Conservation (phyloP, 2,113 vertebrate species). For the Elephas maximus region DNA sequence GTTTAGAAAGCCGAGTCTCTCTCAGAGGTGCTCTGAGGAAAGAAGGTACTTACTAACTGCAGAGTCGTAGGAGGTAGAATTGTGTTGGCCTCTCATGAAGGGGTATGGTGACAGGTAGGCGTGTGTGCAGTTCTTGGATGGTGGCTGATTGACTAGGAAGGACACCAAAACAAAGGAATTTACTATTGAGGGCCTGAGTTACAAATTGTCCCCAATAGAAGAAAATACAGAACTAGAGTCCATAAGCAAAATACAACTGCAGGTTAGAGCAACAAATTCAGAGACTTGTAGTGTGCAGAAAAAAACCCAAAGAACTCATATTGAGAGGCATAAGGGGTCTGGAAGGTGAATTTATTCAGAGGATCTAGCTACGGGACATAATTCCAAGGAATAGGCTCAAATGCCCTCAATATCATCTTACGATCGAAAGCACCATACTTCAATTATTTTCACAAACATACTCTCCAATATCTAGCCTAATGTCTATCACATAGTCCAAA, state of each 20-base stretch:
- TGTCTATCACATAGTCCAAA: not conserved
- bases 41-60: slow-evolving; percentile 94
- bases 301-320: not conserved
- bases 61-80: slow-evolving; percentile 93
- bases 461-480: not conserved
- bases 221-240: not conserved
- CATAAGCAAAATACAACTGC: not conserved
- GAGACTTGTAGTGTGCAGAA: rapidly evolving
- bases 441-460: not conserved
- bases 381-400: not conserved
- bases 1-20: not conserved
- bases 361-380: not conserved
- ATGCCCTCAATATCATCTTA: not conserved
- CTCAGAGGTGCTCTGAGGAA: not conserved
- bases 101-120: slow-evolving; percentile 97
- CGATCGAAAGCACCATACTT: not conserved
- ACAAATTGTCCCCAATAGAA: slow-evolving; percentile 6
- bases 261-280: not conserved
- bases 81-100: slow-evolving; percentile 91
- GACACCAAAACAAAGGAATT: slow-evolving; percentile 61
- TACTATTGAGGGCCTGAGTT: not conserved
- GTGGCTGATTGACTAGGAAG: slow-evolving; percentile 93
- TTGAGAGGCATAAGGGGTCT: not conserved
- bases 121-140: slow-evolving; percentile 93
- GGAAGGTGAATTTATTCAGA: not conserved